Evolutionary conservation across 2,888 invertebrate genomes (phyloP).

Genomic region (Coleophora flavipennella): DNA sequence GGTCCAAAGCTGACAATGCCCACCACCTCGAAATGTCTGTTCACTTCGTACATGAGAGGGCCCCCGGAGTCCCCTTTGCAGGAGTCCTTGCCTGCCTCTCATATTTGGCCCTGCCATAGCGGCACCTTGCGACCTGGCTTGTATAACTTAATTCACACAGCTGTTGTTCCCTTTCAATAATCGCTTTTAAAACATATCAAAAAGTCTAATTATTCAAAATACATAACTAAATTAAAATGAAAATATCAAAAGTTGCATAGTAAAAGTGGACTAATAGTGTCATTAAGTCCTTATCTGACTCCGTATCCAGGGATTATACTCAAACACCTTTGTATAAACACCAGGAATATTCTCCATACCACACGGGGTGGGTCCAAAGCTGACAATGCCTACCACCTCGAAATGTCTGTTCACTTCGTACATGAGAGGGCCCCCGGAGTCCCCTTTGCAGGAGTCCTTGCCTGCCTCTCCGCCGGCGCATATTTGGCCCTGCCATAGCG

Average conservation of each 20-base stretch:
- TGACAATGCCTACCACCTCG: conserved; percentile 69
- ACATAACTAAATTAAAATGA: no score
- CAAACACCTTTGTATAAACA: conserved; percentile 74
- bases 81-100: conserved; percentile 68
- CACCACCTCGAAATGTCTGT: conserved; percentile 27
- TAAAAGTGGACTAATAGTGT: no score
- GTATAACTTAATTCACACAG: no score
- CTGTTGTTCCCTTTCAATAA: no score
- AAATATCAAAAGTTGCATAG: no score
- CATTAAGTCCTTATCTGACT: conserved; percentile 35
- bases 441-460: conserved; percentile 75
- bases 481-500: conserved; percentile 38
- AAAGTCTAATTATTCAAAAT: no score
- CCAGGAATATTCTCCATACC: conserved; percentile 74
- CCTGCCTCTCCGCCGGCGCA: conserved; percentile 74
- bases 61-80: conserved; percentile 78
- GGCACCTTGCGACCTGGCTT: conserved; percentile 16
- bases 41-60: conserved; percentile 66
- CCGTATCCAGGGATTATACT: conserved; percentile 74
- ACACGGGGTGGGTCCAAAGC: conserved; percentile 75
- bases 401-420: conserved; percentile 27
- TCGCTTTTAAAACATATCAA: no score
- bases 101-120: conserved; percentile 47
- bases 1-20: conserved; percentile 79
- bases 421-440: conserved; percentile 78